phyloP scores from a whole-genome alignment of 2,888 invertebrate genomes.

The Cremastinae sp. region DNA sequence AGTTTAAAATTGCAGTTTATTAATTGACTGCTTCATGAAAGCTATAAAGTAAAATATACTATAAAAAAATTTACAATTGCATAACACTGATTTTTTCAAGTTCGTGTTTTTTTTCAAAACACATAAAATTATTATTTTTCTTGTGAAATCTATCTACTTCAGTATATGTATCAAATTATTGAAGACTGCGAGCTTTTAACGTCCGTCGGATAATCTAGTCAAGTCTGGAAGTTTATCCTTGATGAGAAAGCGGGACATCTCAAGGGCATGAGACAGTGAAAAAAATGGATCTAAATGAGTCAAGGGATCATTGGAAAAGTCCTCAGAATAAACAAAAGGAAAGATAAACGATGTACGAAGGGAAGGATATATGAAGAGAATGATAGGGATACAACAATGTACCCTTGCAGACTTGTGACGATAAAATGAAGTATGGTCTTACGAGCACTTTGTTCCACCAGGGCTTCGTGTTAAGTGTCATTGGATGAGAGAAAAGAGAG shows the following conservation, averaged over 20 bases:
- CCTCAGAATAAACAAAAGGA: conserved; percentile 20
- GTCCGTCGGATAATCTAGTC: neutral
- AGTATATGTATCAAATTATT: too few species aligned
- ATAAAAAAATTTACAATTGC: too few species aligned
- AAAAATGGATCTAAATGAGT: neutral
- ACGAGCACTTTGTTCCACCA: conserved; percentile 51
- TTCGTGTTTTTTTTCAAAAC: too few species aligned
- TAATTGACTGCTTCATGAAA: too few species aligned
- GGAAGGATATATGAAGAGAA: neutral
- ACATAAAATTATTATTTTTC: too few species aligned
- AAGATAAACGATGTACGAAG: neutral
- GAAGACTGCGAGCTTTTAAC: neutral
- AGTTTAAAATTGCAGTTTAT: too few species aligned
- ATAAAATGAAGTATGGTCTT: conserved; percentile 53
- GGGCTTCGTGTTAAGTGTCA: conserved; percentile 51
- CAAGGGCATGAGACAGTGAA: neutral
- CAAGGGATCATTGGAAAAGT: conserved; percentile 14
- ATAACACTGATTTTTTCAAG: too few species aligned
- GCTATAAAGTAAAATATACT: too few species aligned
- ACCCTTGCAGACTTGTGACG: conserved; percentile 39
- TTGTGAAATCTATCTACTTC: too few species aligned
- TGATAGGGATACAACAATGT: conserved; percentile 32
- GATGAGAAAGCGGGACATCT: conserved; percentile 43
- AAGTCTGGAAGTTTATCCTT: conserved; percentile 22
- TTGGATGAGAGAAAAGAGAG: conserved; percentile 34